Conservation (phyloP, 2,113 vertebrate genomes). For the Chlorocebus sabaeus region DNA sequence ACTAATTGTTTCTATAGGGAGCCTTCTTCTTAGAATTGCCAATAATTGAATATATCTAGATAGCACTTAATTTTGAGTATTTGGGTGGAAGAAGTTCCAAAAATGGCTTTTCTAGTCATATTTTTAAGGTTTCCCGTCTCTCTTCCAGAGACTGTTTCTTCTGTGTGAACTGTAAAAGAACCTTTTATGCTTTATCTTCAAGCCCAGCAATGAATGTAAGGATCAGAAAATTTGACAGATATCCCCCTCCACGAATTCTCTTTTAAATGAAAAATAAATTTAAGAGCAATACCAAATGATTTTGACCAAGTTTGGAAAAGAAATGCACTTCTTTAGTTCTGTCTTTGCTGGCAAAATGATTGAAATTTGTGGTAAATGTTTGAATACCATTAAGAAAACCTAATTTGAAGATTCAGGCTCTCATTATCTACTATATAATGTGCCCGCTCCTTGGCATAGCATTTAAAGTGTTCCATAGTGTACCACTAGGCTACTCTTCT, state of each 20-base stretch:
- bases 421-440: neutral
- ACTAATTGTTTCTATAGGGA: neutral
- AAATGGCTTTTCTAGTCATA: neutral
- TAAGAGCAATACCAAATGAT: neutral
- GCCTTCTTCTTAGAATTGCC: neutral
- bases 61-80: neutral
- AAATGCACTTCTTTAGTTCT: neutral
- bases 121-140: neutral
- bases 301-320: neutral
- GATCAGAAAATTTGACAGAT: neutral
- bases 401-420: neutral
- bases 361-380: neutral
- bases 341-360: neutral
- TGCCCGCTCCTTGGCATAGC: neutral
- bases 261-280: neutral
- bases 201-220: neutral
- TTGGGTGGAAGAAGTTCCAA: neutral
- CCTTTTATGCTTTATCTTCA: slow-evolving; percentile 3
- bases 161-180: neutral
- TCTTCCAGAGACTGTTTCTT: neutral
- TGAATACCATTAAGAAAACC: neutral
- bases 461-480: neutral
- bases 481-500: neutral
- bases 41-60: neutral
- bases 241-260: neutral